Evolutionary conservation across 1,140 invertebrate genomes (phyloP), one percentile per base, ranked within the genome.

Genomic region (Limonius californicus): DNA sequence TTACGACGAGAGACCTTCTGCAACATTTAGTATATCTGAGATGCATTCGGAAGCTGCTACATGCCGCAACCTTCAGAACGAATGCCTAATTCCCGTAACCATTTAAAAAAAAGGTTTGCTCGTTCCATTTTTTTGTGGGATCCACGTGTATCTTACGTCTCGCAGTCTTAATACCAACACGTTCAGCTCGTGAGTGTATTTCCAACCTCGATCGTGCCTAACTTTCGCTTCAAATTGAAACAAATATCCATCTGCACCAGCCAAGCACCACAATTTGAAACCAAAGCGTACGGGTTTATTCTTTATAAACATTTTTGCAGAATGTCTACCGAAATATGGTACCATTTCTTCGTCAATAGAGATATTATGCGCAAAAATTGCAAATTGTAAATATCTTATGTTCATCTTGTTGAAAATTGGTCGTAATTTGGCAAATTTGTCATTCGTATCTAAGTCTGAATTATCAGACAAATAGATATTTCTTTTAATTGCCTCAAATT

Each of bases 401-500:
- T 50, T 50, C 45, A 50, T 16, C 14, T 18, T 50, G 45, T 50
- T 50, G 16, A 50, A 50, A 50, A 50, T 50, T 19, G 45, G 45
- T 8, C 45, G 45, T 9, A 50, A 21, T 50, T 50, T 50, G n/a
- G 45, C 45, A 18, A 50, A 50, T 50, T 68, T 74, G 50, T 76
- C 64, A 66, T 70, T 70, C 54, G 69, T 66, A 53, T 70, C 61
- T 30, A 74, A 55, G 8, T 63, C 61, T 32, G 18, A 54, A 60
- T 77, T 76, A 57, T 76, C 69, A 32, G 56, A 47, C 11, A 73
- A 63, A 66, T 75, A 69, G 39, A 74, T 23, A 57, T 69, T 60
- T 50, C 14, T 35, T 20, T 64, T 64, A 23, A 65, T 50, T 57
- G 62, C 23, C 20, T 35, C 15, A 64, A 65, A 68, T 15, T 21